Conservation (phyloP, 2,888 invertebrate species). For the Anaspis maculata region DNA sequence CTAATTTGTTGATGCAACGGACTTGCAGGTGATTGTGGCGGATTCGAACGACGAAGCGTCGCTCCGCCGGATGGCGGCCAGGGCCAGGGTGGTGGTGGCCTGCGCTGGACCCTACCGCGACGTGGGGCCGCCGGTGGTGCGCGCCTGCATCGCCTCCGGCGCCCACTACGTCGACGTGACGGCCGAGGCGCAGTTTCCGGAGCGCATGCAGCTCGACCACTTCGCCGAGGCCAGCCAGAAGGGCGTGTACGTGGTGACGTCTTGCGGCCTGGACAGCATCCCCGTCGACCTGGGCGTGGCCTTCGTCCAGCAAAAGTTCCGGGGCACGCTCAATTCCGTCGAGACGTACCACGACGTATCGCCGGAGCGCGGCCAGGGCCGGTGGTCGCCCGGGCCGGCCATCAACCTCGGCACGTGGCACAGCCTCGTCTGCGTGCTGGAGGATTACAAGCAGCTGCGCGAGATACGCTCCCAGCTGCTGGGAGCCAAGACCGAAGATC, state of each 20-base stretch:
- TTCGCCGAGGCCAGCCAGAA: constrained; percentile 2
- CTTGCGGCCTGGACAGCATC: constrained; percentile 2
- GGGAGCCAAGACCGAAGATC: too few relatives aligned
- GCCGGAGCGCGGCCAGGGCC: constrained; percentile 50
- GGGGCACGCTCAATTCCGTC: constrained; percentile 1
- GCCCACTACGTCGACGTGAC: constrained; percentile 1
- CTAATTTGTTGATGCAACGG: too few relatives aligned
- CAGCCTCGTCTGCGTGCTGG: constrained; percentile 74
- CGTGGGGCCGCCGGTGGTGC: not conserved
- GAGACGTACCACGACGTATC: constrained; percentile 27
- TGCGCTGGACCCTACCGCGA: constrained; percentile 1
- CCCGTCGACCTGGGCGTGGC: not conserved
- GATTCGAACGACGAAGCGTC: constrained; percentile 1
- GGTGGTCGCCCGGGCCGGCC: not conserved
- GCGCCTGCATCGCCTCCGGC: not conserved
- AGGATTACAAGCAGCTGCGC: constrained; percentile 70
- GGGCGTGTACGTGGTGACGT: constrained; percentile 9
- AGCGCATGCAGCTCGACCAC: not conserved
- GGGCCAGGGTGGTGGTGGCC: not conserved
- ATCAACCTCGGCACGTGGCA: constrained; percentile 93
- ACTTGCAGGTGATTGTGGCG: not conserved
- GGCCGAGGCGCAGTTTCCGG: constrained; percentile 2
- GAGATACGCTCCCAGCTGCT: constrained; percentile 54
- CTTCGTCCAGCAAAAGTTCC: not conserved
- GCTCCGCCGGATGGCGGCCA: not conserved